Evolutionary conservation across 2,113 vertebrate species (phyloP), one percentile per base, ranked within the genome.

Genomic region (Cinclus cinclus): DNA sequence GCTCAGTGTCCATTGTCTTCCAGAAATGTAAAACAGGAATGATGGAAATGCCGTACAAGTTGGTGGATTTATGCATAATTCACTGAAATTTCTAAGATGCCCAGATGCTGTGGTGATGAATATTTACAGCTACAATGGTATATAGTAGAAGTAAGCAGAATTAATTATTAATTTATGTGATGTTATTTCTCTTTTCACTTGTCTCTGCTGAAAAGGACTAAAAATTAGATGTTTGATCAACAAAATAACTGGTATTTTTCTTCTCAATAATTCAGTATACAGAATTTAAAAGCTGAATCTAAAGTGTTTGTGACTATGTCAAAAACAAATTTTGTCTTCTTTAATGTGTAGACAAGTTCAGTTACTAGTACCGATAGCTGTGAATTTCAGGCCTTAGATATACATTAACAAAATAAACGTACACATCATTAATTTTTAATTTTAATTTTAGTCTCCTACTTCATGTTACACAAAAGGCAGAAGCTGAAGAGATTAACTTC

Each of bases 301-400:
- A 52, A 86, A 75, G 2, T 33, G 5, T 55, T 79, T 0, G 0
- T 47, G 14, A 27, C 10, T 53, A 9, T 42, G 33, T 39, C 2
- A 69, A 70, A 89, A 92, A 14, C 5, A 31, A 17, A 62, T 39
- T 58, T 56, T 19, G 4, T 63, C 47, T 53, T 55, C 5, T 15
- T 52, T 50, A 67, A 35, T 30, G 17, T 60, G 9, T 55, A 47
- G 42, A 46, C 12, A 82, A 11, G 2, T 50, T 93, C 28, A 76
- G 13, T 16, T 75, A 78, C n/a, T 37, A 64, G 9, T 10, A 27
- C 3, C 27, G 22, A 46, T 46, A 80, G 24, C 16, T 77, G n/a
- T 63, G 33, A 59, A 49, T 74, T 83, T 81, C 13, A 50, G 5
- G 55, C 52, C 42, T 37, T 83, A 62, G 22, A 17, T 42, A 22